phyloP scores from a whole-genome alignment of 1,140 invertebrate genomes.

The Periplaneta americana region DNA sequence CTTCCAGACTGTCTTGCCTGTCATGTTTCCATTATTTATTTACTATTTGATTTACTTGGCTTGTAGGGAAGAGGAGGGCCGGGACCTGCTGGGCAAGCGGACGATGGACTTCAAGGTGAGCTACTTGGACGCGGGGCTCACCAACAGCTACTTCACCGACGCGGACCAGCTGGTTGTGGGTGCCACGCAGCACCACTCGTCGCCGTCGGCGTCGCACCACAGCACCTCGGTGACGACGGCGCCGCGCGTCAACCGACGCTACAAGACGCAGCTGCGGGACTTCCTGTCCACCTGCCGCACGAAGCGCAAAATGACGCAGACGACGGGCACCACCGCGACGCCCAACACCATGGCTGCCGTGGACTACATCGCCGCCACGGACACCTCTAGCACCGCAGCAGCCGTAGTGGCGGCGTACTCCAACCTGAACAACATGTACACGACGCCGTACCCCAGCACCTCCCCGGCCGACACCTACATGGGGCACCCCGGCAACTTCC shows the following conservation, averaged over 20 bases:
- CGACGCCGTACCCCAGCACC: conserved; percentile 54
- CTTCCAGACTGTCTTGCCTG: too few species aligned
- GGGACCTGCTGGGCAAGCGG: conserved; percentile 90
- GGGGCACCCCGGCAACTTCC: conserved; percentile 62
- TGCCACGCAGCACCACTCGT: conserved; percentile 30
- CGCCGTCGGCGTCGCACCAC: conserved; percentile 26
- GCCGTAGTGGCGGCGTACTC: conserved; percentile 72
- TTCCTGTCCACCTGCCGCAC: conserved; percentile 87
- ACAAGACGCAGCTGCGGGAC: conserved; percentile 88
- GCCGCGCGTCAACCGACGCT: conserved; percentile 74
- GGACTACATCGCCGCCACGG: conserved; percentile 55
- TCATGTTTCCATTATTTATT: too few species aligned
- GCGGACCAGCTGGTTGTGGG: conserved; percentile 66
- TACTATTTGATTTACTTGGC: too few species aligned
- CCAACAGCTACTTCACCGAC: conserved; percentile 84
- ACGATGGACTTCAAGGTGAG: conserved; percentile 99
- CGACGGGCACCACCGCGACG: not conserved
- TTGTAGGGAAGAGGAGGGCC: conserved; percentile 92
- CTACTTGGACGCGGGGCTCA: conserved; percentile 87
- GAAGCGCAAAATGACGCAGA: conserved; percentile 67
- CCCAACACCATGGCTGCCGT: conserved; percentile 39
- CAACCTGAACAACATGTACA: conserved; percentile 76
- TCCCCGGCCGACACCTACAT: conserved; percentile 56
- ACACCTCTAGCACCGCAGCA: conserved; percentile 48
- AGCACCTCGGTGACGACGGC: conserved; percentile 38